A percentile compares a stretch with the other conserved stretches of the same genome.
phyloP scores from a whole-genome alignment of 2,113 vertebrate species.

The Danionella cerebrum region DNA sequence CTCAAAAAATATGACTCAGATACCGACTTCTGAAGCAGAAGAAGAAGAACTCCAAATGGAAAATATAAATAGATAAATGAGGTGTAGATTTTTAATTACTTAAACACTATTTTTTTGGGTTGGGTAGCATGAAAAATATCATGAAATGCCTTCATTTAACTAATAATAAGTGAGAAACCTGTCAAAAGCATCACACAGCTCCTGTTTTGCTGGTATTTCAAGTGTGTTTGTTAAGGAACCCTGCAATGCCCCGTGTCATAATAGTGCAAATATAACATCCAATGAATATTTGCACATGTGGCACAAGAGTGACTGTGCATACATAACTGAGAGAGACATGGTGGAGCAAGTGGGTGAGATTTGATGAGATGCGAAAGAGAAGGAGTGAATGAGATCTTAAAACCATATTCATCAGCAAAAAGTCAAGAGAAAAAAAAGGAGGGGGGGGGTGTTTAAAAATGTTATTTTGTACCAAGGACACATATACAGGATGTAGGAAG shows the following conservation, averaged over 20 bases:
- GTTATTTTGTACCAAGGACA: no score
- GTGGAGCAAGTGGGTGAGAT: constrained; percentile 17
- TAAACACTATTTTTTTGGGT: no score
- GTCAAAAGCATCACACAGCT: background rate
- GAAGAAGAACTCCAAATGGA: no score
- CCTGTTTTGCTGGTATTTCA: constrained; percentile 12
- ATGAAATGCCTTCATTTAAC: no score
- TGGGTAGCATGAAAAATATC: no score
- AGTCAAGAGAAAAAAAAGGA: no score
- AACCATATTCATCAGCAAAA: constrained; percentile 27
- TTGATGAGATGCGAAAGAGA: constrained; percentile 1
- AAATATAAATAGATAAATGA: no score
- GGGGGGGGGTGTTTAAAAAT: no score
- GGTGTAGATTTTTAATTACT: no score
- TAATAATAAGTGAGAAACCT: no score
- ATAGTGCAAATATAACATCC: constrained; percentile 35
- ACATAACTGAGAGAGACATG: constrained; percentile 23
- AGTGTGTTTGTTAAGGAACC: constrained; percentile 17
- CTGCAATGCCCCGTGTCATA: constrained; percentile 1
- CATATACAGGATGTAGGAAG: no score
- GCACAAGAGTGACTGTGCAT: constrained; percentile 30
- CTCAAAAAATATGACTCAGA: background rate
- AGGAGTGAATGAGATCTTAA: constrained; percentile 1
- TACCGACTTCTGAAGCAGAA: background rate
- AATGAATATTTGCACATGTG: constrained; percentile 32